Conservation (phyloP, 53 echinoderm and acorn worm genomes). For the Echinarachnius parma region DNA sequence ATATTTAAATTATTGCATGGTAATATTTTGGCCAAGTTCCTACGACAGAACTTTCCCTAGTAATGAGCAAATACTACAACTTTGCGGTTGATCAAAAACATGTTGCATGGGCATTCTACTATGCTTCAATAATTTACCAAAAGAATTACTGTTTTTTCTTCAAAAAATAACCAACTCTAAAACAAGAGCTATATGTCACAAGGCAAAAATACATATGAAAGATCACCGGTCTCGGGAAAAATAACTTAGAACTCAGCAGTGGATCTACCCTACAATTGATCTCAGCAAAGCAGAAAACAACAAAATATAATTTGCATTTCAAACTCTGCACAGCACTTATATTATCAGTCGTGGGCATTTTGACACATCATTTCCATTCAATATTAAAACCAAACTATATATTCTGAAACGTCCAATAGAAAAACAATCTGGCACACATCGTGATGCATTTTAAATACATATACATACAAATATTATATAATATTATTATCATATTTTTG, state of each 20-base stretch:
- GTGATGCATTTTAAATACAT: constrained; percentile 2
- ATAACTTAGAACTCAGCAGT: constrained; percentile 23
- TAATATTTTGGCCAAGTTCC: too few species aligned
- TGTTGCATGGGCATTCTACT: too few species aligned
- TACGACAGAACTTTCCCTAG: too few species aligned
- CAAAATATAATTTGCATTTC: too few species aligned
- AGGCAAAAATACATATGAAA: constrained; percentile 43
- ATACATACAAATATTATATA: too few species aligned
- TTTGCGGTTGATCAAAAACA: too few species aligned
- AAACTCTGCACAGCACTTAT: constrained; percentile 19
- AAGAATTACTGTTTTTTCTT: constrained; percentile 37
- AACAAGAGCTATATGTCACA: constrained; percentile 29
- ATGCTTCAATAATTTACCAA: constrained; percentile 27
- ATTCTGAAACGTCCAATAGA: constrained; percentile 22
- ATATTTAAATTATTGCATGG: too few species aligned
- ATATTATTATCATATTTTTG: too few species aligned
- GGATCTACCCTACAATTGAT: constrained; percentile 27
- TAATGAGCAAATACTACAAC: too few species aligned
- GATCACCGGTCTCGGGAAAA: constrained; percentile 32
- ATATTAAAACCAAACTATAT: background rate
- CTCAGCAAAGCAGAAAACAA: constrained; percentile 30
- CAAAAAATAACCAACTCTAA: constrained; percentile 28
- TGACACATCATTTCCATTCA: background rate
- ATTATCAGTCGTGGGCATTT: constrained; percentile 19
- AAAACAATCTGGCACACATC: constrained; percentile 34